Evolutionary conservation across 2,113 vertebrate genomes (phyloP), one percentile per base, ranked within the genome.

Genomic region (Equus quagga): DNA sequence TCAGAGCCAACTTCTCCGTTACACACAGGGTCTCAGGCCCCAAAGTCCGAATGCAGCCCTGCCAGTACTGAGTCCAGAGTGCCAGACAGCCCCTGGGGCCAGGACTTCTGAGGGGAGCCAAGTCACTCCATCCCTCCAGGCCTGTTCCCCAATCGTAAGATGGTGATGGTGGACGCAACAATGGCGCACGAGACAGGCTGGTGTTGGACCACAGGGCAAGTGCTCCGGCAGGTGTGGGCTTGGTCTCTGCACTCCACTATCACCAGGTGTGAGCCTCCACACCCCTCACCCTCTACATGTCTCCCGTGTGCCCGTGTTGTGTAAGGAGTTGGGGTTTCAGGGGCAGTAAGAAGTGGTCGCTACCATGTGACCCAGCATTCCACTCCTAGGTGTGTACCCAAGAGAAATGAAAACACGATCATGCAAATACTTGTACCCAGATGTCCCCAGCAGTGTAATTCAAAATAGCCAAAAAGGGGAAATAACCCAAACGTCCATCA

Each of bases 261-360:
- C 24, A 13, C 31, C 44, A 7, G 60, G 21, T 0, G 17, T 7
- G 49, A 46, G n/a, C 26, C 41, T 24, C 56, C 33, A 2, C 3
- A 0, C 26, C 58, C 3, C n/a, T 41, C 24, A 0, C 1, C 44
- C n/a, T 23, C 31, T 1, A 19, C 36, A 17, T 0, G 0, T 17
- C 44, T 72, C 78, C 51, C 60, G 19, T 8, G 4, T 1, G 33
- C 8, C 0, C 2, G 14, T 3, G 33, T 6, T 49, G 28, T 15
- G 2, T 10, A 44, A 69, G 44, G 33, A 51, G 7, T 75, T 69
- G 19, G 28, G 11, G 28, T 12, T n/a, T 18, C 33, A 24, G 41
- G 54, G 83, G 67, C 6, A 28, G 33, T 6, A 17, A 73, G 41
- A 83, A 31, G 21, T 9, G 11, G 14, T 31, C 41, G 51, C 31